These are phyloP conservation scores for Serrognathus titanus DNA, from an alignment of 2,888 invertebrate species.

Conservation along the genomic window DNA sequence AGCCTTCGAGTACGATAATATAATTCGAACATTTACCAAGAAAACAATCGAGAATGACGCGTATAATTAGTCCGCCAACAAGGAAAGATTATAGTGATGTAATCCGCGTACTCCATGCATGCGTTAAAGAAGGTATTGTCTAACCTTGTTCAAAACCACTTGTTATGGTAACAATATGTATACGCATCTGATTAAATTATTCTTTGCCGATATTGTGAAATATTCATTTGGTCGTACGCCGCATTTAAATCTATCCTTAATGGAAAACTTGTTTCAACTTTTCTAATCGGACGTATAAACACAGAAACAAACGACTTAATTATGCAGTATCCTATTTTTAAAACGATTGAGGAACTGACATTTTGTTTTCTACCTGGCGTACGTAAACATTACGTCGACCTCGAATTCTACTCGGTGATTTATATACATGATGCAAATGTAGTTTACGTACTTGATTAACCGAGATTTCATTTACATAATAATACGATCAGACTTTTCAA, in stretches of 20 bases:
- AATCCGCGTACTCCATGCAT: constrained; percentile 1
- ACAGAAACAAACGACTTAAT: constrained; percentile 19
- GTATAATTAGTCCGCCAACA: constrained; percentile 4
- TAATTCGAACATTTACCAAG: constrained; percentile 5
- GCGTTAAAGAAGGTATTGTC: constrained; percentile 23
- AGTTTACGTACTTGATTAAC: constrained; percentile 18
- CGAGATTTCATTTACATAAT: constrained; percentile 16
- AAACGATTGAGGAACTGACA: constrained; percentile 12
- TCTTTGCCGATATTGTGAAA: constrained; percentile 12
- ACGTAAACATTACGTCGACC: constrained; percentile 25
- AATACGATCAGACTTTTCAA: constrained; percentile 10
- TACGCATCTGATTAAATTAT: constrained; percentile 15
- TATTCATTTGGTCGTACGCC: constrained; percentile 7
- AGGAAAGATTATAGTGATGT: constrained; percentile 4
- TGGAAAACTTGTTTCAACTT: constrained; percentile 14
- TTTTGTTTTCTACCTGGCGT: constrained; percentile 17
- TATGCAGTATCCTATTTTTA: constrained; percentile 12
- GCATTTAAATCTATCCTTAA: constrained; percentile 6
- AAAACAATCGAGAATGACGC: constrained; percentile 1
- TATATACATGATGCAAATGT: constrained; percentile 23
- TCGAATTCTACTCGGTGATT: constrained; percentile 23
- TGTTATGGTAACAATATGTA: constrained; percentile 28
- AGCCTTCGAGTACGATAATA: neutral
- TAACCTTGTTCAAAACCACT: constrained; percentile 32
- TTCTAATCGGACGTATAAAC: constrained; percentile 3